Evolutionary conservation across 2,888 invertebrate species (phyloP), one percentile per base, ranked within the genome.

Genomic region (Cantharis rufa): DNA sequence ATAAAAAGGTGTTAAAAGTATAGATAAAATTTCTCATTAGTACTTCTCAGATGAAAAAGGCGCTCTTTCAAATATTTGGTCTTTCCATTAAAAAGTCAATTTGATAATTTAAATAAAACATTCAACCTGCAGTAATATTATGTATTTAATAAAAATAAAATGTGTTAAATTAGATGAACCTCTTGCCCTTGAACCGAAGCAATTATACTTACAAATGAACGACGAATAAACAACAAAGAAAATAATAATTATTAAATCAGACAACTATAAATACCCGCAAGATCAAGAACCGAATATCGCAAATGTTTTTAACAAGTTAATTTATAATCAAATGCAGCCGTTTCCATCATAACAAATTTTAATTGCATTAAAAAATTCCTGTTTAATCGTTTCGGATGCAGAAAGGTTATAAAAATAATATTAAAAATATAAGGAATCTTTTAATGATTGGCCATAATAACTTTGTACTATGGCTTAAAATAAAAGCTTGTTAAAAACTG

Each of bases 141-240:
- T n/a, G n/a, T 48, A 48, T 48, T 48, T 48, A 48, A n/a, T 48
- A n/a, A 48, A 48, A n/a, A 48, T n/a, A n/a, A 5, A 48, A 48
- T 48, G 48, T 48, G 48, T 48, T 48, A 48, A 48, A 48, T 48
- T 48, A 48, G 48, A 48, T 66, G 24, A 66, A 24, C 64, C 11
- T 24, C 64, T 11, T 15, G 64, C n/a, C 64, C 64, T 66, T 66
- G 64, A 66, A 66, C 64, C 10, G 64, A 21, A 21, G 64, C 64
- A 66, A 66, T 66, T 66, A 66, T 66, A 66, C 24, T 66, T 66
- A 66, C 24, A 66, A 66, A 66, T 66, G 64, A 66, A 66, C 64
- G 24, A 66, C 18, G 64, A 66, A 66, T 66, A 24, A 66, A 66
- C 64, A 66, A 66, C 64, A 66, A 66, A 66, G 64, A 21, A 66